Percentiles rank a stretch among this genome's conserved stretches.
Evolutionary conservation across 2,888 invertebrate species (phyloP).

Genomic region (Onthophagus sagittarius): DNA sequence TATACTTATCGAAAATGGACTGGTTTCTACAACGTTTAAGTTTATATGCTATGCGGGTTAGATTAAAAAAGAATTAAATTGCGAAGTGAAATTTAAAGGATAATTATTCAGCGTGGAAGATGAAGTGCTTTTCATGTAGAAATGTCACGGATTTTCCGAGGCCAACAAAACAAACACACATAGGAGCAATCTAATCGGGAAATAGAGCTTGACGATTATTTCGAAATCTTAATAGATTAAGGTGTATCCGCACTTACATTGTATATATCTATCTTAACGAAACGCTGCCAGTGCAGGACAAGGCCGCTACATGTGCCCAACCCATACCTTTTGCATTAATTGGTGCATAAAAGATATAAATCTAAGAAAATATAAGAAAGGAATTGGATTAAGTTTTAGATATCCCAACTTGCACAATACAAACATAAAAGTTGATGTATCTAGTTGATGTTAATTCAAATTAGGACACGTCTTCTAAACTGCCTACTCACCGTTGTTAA

Average conservation of each 20-base stretch:
- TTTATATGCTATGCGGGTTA: background rate
- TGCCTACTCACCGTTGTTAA: background rate
- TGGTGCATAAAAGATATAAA: conserved; percentile 39
- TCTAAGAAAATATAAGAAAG: conserved; percentile 4
- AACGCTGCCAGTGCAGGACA: conserved; percentile 23
- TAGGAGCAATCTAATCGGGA: conserved; percentile 33
- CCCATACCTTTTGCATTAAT: conserved; percentile 32
- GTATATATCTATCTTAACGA: background rate
- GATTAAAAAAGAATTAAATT: no score
- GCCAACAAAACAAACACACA: conserved; percentile 4
- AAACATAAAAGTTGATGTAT: conserved; percentile 14
- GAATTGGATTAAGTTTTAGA: conserved; percentile 21
- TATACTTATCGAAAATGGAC: background rate
- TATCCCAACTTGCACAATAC: conserved; percentile 4
- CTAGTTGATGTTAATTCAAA: conserved; percentile 7
- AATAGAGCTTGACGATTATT: conserved; percentile 36
- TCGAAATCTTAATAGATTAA: conserved; percentile 30
- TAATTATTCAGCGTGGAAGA: background rate
- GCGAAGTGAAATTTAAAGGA: no score
- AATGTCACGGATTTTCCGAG: conserved; percentile 14
- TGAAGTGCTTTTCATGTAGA: background rate
- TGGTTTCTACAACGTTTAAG: background rate
- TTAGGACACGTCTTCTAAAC: background rate
- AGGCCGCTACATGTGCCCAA: conserved; percentile 28
- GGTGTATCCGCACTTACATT: conserved; percentile 14